Evolutionary conservation across 2,113 vertebrate species (phyloP), one percentile per base, ranked within the genome.

Genomic region (Mesocricetus auratus): DNA sequence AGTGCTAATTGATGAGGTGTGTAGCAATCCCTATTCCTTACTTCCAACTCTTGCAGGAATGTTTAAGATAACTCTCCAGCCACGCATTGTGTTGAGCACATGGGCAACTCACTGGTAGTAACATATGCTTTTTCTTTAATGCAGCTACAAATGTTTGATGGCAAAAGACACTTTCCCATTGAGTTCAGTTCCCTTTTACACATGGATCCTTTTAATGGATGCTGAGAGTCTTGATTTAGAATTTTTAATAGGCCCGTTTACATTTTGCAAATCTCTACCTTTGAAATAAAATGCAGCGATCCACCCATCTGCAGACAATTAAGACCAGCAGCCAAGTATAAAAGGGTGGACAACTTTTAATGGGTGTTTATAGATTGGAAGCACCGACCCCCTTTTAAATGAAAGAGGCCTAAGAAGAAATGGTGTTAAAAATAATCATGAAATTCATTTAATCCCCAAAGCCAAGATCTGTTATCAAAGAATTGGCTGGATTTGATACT

Each of bases 361-460:
- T 98, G 96, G 96, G 97, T 98, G 98, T 98, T 98, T 98, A 98
- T 98, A 98, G 97, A 95, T 98, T 98, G 97, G 98, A 98, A 98
- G 92, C 96, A 98, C 97, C 74, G 81, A 95, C 97, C 71, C 92
- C 91, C 91, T 97, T 98, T 98, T 97, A 98, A 98, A 98, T 96
- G 95, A 98, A 98, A 98, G 96, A 95, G 95, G 56, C 96, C 97
- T 91, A 95, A 97, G 92, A 98, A 98, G 97, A 98, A 98, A 97
- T 96, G 98, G 93, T 95, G 21, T 97, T 98, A 96, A 97, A 98
- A 96, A 98, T 97, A 98, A 98, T 97, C 95, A 94, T 92, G 86
- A 94, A 98, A 97, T 97, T 98, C 94, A 97, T 92, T 98, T 88
- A 97, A 93, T 60, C 97, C 96, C 98, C 94, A 94, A 98, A 98